These are phyloP conservation scores for Antennarius maculatus DNA, from an alignment of 2,797 vertebrate species.

Conservation along the genomic window DNA sequence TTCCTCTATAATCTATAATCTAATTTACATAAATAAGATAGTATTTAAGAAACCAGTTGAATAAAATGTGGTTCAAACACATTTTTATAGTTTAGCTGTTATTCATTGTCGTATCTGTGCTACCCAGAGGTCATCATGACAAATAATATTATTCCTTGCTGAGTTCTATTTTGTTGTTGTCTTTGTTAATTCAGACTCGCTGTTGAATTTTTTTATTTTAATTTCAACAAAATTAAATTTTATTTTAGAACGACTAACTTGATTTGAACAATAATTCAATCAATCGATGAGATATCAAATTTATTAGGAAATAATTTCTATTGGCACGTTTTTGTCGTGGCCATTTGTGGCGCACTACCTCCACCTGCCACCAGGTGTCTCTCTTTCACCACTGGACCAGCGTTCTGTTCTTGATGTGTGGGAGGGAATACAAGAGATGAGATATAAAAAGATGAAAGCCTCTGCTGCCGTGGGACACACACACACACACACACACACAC, in stretches of 20 bases:
- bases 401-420: conserved; percentile 30
- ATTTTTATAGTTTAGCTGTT: background rate
- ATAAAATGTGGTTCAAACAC: background rate
- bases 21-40: background rate
- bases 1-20: background rate
- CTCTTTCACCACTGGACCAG: conserved; percentile 23
- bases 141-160: too few relatives aligned
- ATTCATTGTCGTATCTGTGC: background rate
- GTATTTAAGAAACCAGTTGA: background rate
- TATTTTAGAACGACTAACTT: background rate
- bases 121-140: background rate
- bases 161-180: too few relatives aligned
- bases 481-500: background rate
- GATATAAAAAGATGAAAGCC: conserved; percentile 61
- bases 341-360: background rate
- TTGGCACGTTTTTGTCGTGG: too few relatives aligned
- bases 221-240: background rate
- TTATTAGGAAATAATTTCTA: background rate
- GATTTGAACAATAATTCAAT: background rate
- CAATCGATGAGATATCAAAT: background rate
- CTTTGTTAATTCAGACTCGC: too few relatives aligned
- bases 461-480: conserved; percentile 32
- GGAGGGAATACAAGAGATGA: conserved; percentile 38
- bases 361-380: conserved; percentile 65
- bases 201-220: too few relatives aligned